These are phyloP conservation scores for Danio tinwini DNA, from an alignment of 2,797 vertebrate genomes.

Conservation along the genomic window DNA sequence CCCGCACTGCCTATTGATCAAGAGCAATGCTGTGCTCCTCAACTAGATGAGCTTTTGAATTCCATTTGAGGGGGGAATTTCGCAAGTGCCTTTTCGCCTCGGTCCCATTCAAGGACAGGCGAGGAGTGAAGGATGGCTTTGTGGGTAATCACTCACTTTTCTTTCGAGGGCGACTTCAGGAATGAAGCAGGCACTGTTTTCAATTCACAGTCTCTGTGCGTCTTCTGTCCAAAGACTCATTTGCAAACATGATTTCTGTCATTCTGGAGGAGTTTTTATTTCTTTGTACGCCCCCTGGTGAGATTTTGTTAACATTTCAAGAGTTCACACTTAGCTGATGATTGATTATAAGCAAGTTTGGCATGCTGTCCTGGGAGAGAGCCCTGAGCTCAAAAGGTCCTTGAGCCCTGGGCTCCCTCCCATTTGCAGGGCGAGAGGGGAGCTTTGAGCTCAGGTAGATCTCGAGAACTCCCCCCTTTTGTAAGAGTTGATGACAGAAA, in stretches of 20 bases:
- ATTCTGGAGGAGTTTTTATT: slow-evolving; percentile 20
- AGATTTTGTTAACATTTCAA: background rate
- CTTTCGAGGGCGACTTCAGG: slow-evolving; percentile 35
- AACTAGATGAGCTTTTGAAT: slow-evolving; percentile 50
- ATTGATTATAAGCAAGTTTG: too few species aligned
- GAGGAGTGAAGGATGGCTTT: slow-evolving; percentile 32
- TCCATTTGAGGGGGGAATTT: slow-evolving; percentile 41
- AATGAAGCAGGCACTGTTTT: slow-evolving; percentile 38
- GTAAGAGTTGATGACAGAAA: too few species aligned
- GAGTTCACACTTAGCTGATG: too few species aligned
- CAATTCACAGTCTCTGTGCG: slow-evolving; percentile 33
- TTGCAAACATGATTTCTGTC: background rate
- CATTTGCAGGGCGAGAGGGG: too few species aligned
- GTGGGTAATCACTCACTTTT: slow-evolving; percentile 57
- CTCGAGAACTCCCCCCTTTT: too few species aligned
- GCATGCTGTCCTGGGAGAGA: too few species aligned
- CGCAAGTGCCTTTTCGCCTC: slow-evolving; percentile 34
- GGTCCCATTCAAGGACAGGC: slow-evolving; percentile 40
- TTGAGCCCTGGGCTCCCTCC: too few species aligned
- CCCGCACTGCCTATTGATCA: slow-evolving; percentile 49
- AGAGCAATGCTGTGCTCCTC: slow-evolving; percentile 20
- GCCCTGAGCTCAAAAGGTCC: too few species aligned
- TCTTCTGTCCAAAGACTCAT: slow-evolving; percentile 12
- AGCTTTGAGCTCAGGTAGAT: too few species aligned
- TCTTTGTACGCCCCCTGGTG: slow-evolving; percentile 7